Base-by-base conservation (phyloP, 2,888 invertebrate species). In the Cecidostiba fungosa region DNA sequence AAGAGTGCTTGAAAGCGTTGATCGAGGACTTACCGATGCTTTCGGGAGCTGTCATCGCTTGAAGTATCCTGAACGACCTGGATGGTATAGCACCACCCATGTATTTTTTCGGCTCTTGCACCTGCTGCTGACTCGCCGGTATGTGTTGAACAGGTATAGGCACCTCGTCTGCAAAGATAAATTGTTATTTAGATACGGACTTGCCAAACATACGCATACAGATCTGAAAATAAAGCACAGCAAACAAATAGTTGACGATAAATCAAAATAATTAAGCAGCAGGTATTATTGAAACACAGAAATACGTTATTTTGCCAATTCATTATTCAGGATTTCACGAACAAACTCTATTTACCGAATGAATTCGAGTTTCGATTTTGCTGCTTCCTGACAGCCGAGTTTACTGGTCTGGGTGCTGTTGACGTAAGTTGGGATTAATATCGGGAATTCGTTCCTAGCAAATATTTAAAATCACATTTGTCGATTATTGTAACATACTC, bases 1-100 rank as follows among this genome's bases (percentile, higher is more conserved):
- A 84, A 77, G 80, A 69, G 76, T 76, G 50, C 62, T 83, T 84
- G 32, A 39, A 78, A 39, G 19, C 8, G 26, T 80, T 19, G 10
- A 43, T 79, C 10, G 50, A 72, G 19, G 66, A 94, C 95, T 95
- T 94, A 96, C 96, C 96, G 93, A 95, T 94, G 91, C 94, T 94
- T 91, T 96, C 96, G 84, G 95, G 95, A 87, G 95, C 95, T 88
- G 96, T 97, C 96, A 97, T 96, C 78, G 96, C 96, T 93, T 97
- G 97, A 83, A 97, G 94, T 91, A 96, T 96, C 93, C 95, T 96
- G 94, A 97, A 97, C 66, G 97, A 96, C 92, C 96, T 95, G 88
- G 97, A 97, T 81, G 97, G 97, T 93, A 97, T 97, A 88, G 96
- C 95, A 91, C 96, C 96, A 82, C 97, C 97, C 90, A 95, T 96